Evolutionary conservation across 2,888 invertebrate genomes (phyloP), one percentile per base, ranked within the genome.

Genomic region (Eupeodes luniger): DNA sequence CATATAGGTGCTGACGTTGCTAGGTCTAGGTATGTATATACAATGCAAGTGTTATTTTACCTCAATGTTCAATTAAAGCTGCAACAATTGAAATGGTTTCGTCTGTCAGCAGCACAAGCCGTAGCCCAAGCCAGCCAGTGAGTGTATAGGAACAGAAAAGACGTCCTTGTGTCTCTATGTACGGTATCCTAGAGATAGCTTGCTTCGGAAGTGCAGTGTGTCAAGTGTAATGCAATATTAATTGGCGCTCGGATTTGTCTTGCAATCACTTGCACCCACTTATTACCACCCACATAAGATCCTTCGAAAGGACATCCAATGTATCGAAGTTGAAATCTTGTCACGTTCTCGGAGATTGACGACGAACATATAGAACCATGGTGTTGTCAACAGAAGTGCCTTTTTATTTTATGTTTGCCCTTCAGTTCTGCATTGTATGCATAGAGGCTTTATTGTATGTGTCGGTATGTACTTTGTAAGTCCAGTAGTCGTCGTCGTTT

Each of bases 141-240:
- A 27, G 27, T 27, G 27, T 27, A 27, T 27, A 47, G 4, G 7
- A 66, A 27, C 49, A 49, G 49, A 49, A 66, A 66, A 66, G 75
- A 77, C 72, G 77, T 61, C 76, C 85, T 77, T 72, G 78, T 66
- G 64, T 49, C 61, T 49, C 55, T 47, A 16, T 9, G 61, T n/a
- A 27, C 53, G 61, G 16, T 12, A 19, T 16, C 19, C 66, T 12
- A 47, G 19, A 36, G 80, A 81, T 80, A 67, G 47, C 10, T 64
- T 69, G 55, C 6, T 64, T 69, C 49, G 57, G 57, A 78, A 78
- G 55, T 53, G 27, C 74, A 64, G 62, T 64, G 59, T 81, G 67
- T 81, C 82, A 59, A 82, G 69, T 70, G 79, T 79, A 82, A 86
- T 86, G 86, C 82, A 82, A 79, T 79, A 79, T 86, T 86, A 86